These are phyloP conservation scores for Hemibagrus guttatus DNA, from an alignment of 2,797 vertebrate species.

Conservation along the genomic window DNA sequence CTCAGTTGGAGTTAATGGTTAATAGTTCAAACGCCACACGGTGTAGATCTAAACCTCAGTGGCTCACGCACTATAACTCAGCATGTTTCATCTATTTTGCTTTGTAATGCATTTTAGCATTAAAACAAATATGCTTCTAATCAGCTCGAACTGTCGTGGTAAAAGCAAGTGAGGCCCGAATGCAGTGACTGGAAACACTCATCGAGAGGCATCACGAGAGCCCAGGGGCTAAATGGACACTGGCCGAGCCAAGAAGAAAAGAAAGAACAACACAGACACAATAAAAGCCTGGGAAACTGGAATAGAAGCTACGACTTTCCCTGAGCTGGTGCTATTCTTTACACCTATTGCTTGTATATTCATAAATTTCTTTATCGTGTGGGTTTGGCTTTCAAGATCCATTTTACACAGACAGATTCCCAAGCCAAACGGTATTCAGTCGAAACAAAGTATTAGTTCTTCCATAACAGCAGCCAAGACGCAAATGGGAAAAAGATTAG, in stretches of 20 bases:
- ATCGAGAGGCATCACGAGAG: constrained; percentile 47
- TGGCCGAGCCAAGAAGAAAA: constrained; percentile 28
- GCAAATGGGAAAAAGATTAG: constrained; percentile 9
- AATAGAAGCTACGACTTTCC: constrained; percentile 18
- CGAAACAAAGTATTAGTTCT: constrained; percentile 22
- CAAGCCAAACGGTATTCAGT: constrained; percentile 12
- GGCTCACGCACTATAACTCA: constrained; percentile 52
- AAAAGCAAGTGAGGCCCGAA: constrained; percentile 41
- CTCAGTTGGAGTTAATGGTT: constrained; percentile 46
- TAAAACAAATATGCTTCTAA: constrained; percentile 65
- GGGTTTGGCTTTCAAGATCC: constrained; percentile 36
- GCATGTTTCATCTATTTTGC: constrained; percentile 51
- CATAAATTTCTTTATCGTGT: constrained; percentile 24
- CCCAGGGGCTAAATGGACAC: constrained; percentile 36
- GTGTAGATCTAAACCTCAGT: constrained; percentile 53
- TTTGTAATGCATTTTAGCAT: constrained; percentile 59
- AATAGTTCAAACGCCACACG: constrained; percentile 59
- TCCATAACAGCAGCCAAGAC: constrained; percentile 15
- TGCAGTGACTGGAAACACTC: constrained; percentile 43
- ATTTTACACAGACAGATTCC: not conserved
- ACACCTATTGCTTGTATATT: constrained; percentile 24
- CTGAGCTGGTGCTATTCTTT: constrained; percentile 42
- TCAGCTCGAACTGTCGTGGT: constrained; percentile 57
- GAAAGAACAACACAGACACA: constrained; percentile 24
- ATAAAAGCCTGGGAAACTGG: constrained; percentile 32